phyloP scores from a whole-genome alignment of 1,140 invertebrate genomes.

The Heliconius himera region DNA sequence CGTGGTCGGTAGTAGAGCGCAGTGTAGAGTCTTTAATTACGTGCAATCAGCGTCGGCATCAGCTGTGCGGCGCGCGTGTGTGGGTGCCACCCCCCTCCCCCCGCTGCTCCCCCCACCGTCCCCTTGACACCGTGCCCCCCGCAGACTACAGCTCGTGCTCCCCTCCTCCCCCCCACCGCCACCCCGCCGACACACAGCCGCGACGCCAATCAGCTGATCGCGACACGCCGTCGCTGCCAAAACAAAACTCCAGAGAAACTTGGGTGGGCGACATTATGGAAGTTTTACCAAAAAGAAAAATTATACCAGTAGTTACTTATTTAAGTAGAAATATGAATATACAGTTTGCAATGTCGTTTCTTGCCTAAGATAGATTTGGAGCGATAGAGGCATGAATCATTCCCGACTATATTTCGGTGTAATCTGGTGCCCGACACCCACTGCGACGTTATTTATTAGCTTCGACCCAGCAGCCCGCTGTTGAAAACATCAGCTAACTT shows the following conservation, averaged over 20 bases:
- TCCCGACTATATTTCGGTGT: slow-evolving; percentile 24
- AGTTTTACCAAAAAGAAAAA: neutral
- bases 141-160: neutral
- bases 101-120: neutral
- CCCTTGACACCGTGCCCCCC: slow-evolving; percentile 4
- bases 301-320: neutral
- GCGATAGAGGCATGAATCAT: slow-evolving; percentile 10
- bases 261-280: slow-evolving; percentile 30
- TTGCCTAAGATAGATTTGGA: neutral
- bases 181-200: slow-evolving; percentile 47
- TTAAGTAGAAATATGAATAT: neutral
- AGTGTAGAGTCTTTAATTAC: slow-evolving; percentile 41
- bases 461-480: slow-evolving; percentile 38
- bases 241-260: slow-evolving; percentile 35
- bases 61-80: slow-evolving; percentile 42
- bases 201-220: slow-evolving; percentile 73
- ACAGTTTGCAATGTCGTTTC: neutral
- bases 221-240: slow-evolving; percentile 50
- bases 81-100: slow-evolving; percentile 29
- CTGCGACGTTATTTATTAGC: slow-evolving; percentile 40
- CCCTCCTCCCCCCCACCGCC: slow-evolving; percentile 24
- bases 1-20: slow-evolving; percentile 8
- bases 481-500: slow-evolving; percentile 43
- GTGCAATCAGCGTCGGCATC: slow-evolving; percentile 35
- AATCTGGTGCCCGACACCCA: slow-evolving; percentile 21